Percentiles rank a stretch among this genome's conserved stretches.
Evolutionary conservation across 64 coral and sea anemone genomes (phyloP).

Genomic region (Stichodactyla helianthus): DNA sequence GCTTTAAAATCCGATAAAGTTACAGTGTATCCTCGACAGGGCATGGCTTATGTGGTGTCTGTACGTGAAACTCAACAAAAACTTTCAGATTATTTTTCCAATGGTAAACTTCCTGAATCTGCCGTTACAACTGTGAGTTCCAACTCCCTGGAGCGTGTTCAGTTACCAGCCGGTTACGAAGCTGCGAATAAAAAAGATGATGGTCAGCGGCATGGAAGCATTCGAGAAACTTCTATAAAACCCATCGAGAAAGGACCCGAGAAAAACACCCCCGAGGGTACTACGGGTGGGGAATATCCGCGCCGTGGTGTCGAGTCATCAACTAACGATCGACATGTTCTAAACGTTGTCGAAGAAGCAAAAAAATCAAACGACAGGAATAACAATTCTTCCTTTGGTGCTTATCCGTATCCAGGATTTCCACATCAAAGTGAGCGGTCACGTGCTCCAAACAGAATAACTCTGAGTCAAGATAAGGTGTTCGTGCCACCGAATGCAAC

Average conservation of each 20-base stretch:
- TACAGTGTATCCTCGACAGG: conserved; percentile 51
- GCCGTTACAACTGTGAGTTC: conserved; percentile 7
- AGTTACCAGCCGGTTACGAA: background rate
- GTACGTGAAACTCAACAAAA: conserved; percentile 62
- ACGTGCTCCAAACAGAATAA: conserved; percentile 14
- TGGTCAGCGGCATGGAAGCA: background rate
- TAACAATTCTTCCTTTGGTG: conserved; percentile 44
- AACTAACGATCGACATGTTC: conserved; percentile 1
- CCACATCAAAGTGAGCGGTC: background rate
- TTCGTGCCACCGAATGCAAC: conserved; percentile 86
- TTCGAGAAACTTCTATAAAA: background rate
- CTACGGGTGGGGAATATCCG: conserved; percentile 11
- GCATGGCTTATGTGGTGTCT: conserved; percentile 48
- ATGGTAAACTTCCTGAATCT: background rate
- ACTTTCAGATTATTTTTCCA: conserved; percentile 45
- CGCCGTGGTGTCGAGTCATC: background rate
- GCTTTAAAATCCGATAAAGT: conserved; percentile 52
- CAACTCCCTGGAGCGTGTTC: conserved; percentile 6
- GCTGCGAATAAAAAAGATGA: background rate
- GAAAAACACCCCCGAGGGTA: background rate
- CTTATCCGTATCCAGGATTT: background rate
- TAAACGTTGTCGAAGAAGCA: background rate
- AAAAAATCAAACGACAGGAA: conserved; percentile 70
- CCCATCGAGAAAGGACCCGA: background rate
- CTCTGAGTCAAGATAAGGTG: conserved; percentile 51